Percentiles rank a stretch among this genome's conserved stretches.
These are phyloP conservation scores for Drosophila insularis DNA, from an alignment of 1,140 invertebrate species.

Conservation along the genomic window DNA sequence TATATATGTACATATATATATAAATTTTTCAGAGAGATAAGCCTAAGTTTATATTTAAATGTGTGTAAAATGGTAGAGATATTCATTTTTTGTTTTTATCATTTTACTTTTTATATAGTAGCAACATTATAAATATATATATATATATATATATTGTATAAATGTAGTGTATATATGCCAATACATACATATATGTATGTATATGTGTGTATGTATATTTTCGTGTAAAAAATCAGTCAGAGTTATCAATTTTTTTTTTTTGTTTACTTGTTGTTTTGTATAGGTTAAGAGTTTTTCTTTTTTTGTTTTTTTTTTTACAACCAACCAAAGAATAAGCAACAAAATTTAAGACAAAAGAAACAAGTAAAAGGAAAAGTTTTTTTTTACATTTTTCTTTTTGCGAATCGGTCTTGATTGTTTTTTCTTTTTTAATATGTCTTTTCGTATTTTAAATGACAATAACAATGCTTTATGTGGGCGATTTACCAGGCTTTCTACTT, in stretches of 20 bases:
- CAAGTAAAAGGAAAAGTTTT: neutral
- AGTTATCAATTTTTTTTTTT: slow-evolving; percentile 75
- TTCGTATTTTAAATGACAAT: slow-evolving; percentile 14
- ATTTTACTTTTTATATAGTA: slow-evolving; percentile 48
- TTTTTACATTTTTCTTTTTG: neutral
- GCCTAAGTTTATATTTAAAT: slow-evolving; percentile 43
- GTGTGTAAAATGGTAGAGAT: slow-evolving; percentile 38
- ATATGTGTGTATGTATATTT: slow-evolving; percentile 59
- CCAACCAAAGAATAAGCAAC: neutral
- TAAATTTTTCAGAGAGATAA: slow-evolving; percentile 17
- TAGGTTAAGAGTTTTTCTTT: neutral
- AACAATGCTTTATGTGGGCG: slow-evolving; percentile 13
- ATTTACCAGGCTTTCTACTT: slow-evolving; percentile 14
- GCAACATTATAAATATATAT: slow-evolving; percentile 74
- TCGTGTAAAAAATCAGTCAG: slow-evolving; percentile 77
- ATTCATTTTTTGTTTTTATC: neutral
- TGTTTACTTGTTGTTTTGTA: slow-evolving; percentile 34
- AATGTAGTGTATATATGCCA: slow-evolving; percentile 50
- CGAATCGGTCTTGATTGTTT: slow-evolving; percentile 37
- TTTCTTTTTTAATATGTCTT: slow-evolving; percentile 12
- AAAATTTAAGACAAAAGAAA: neutral
- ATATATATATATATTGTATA: slow-evolving; percentile 43
- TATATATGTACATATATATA: slow-evolving; percentile 14
- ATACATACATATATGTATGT: slow-evolving; percentile 68
- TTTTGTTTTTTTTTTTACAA: neutral